Base-by-base conservation (phyloP, 2,888 invertebrate genomes). In the Scelioninae gen. 1 region DNA sequence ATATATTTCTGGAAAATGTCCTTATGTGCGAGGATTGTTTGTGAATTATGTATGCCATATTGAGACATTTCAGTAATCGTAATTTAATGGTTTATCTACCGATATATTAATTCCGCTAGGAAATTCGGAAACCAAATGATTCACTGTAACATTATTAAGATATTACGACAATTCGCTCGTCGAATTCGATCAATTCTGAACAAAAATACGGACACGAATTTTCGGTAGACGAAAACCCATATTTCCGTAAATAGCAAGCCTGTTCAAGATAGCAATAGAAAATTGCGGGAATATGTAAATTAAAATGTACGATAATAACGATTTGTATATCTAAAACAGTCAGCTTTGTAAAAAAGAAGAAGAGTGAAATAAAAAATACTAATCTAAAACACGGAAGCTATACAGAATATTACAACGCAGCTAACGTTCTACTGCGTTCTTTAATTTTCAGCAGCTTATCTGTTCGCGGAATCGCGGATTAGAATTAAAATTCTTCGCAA, bases 1-100 rank as follows among this genome's bases (percentile, higher is more conserved):
- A 81, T 75, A 81, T 75, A 75, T 81, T 75, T 69, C 75, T 69
- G 75, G 69, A 75, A 81, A 75, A 63, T 81, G 75, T 75, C 80
- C 68, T 81, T 75, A 81, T 56, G 51, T 47, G 63, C 43, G 40
- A 68, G 81, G 62, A 75, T 81, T 81, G 75, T 81, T 75, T 69
- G 81, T 75, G 51, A 81, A 75, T 80, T 74, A 80, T 81, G 58
- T 68, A 81, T 75, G 69, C 74, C 69, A 81, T 75, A 81, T 81
- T 75, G 80, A 81, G 75, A 75, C 81, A 71, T n/a, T 75, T 53
- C 29, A 51, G 60, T 81, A 81, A 81, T 81, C 81, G 58, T 71
- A 81, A 81, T 75, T 69, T 71, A 81, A 15, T 55, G 71, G 69
- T 71, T 81, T 81, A 81, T 81, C 71, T 76, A 63, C 75, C 34